Evolutionary conservation across 2,888 invertebrate genomes (phyloP).

Genomic region (Eulithis prunata): DNA sequence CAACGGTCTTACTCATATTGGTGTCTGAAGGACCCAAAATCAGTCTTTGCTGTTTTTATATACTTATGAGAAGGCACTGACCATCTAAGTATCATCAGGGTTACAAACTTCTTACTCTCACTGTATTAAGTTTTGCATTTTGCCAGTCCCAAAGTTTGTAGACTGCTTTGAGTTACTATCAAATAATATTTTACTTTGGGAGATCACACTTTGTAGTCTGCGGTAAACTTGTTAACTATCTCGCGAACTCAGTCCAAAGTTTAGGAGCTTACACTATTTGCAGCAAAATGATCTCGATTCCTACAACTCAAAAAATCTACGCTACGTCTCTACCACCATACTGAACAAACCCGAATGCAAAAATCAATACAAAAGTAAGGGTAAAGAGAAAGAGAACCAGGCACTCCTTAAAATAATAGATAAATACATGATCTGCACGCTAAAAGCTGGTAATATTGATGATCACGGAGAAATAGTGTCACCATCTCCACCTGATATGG

Average conservation of each 20-base stretch:
- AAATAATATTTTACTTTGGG: background rate
- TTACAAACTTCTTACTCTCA: background rate
- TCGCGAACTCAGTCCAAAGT: background rate
- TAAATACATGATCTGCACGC: conserved; percentile 38
- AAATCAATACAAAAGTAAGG: background rate
- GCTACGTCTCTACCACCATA: conserved; percentile 45
- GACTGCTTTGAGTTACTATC: background rate
- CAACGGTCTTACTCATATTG: too few relatives aligned
- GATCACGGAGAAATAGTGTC: conserved; percentile 28
- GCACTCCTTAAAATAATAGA: conserved; percentile 22
- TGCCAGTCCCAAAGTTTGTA: background rate
- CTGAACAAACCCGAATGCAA: conserved; percentile 43
- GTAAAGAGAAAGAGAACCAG: conserved; percentile 5
- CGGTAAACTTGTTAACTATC: background rate
- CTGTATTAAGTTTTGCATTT: too few relatives aligned
- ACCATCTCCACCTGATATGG: conserved; percentile 4
- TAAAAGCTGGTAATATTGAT: conserved; percentile 30
- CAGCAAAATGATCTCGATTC: conserved; percentile 8
- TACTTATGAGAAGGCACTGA: too few relatives aligned
- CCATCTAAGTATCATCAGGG: too few relatives aligned
- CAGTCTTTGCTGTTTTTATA: too few relatives aligned
- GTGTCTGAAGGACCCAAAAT: too few relatives aligned
- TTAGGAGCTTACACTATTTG: background rate
- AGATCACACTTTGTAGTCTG: background rate
- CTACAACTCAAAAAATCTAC: conserved; percentile 12